A percentile compares a stretch with the other conserved stretches of the same genome.
phyloP scores from a whole-genome alignment of 2,113 vertebrate genomes.

The Clupea harengus region DNA sequence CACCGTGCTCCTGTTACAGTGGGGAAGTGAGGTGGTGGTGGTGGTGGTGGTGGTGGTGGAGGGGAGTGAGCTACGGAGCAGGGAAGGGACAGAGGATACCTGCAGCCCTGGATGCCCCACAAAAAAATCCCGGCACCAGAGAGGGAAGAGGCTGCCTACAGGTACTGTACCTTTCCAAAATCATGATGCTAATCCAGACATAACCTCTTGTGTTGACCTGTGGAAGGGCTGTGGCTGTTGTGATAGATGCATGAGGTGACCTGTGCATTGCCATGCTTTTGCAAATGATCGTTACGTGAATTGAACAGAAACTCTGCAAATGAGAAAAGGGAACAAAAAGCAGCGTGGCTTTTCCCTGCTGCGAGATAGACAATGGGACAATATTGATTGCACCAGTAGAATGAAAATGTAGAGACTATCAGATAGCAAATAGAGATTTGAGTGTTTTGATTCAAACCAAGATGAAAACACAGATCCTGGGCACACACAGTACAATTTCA shows the following conservation, averaged over 20 bases:
- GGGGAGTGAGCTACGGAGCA: background rate
- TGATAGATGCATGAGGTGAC: background rate
- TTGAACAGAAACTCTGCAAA: background rate
- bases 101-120: background rate
- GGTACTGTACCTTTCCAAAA: background rate
- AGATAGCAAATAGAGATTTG: background rate
- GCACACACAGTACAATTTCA: background rate
- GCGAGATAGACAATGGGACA: background rate
- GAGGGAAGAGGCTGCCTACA: background rate
- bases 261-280: background rate
- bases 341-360: background rate
- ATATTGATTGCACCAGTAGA: background rate
- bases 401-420: background rate
- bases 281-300: background rate
- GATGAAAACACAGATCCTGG: background rate
- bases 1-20: constrained; percentile 70
- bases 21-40: constrained; percentile 33
- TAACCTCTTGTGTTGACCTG: background rate
- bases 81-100: background rate
- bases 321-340: background rate
- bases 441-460: background rate
- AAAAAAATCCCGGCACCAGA: background rate
- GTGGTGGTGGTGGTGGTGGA: background rate
- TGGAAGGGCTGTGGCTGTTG: background rate
- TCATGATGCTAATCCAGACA: background rate